Evolutionary conservation across 2,113 vertebrate genomes (phyloP).

Genomic region (Strix aluco): DNA sequence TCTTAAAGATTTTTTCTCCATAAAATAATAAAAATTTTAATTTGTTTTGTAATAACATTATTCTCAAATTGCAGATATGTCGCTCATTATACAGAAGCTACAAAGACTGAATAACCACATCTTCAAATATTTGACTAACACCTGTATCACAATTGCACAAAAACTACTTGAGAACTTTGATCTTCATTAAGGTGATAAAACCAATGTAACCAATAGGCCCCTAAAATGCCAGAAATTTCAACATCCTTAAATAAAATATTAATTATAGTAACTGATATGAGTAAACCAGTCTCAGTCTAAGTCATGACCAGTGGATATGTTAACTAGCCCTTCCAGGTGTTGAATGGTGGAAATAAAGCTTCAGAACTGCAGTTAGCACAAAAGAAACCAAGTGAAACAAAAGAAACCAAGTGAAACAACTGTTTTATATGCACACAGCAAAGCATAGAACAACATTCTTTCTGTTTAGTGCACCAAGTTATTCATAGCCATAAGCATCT

Average conservation of each 20-base stretch:
- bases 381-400: not conserved
- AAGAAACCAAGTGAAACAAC: not conserved
- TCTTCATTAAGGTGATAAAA: not conserved
- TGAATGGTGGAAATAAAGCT: not conserved
- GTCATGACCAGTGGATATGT: not conserved
- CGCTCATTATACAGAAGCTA: not conserved
- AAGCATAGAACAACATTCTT: not conserved
- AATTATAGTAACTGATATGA: not conserved
- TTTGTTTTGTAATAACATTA: not conserved
- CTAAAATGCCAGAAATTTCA: not conserved
- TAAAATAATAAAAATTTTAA: not conserved
- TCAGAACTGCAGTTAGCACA: not conserved
- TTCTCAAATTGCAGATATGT: not conserved
- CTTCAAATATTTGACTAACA: not conserved
- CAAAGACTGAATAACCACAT: not conserved
- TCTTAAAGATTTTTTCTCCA: not conserved
- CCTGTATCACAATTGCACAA: not conserved
- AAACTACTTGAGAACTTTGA: not conserved
- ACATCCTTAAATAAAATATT: not conserved
- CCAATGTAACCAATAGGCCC: accelerated
- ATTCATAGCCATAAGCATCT: not conserved
- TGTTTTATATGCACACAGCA: not conserved
- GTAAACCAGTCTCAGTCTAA: not conserved
- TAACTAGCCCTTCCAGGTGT: not conserved
- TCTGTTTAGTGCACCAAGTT: not conserved